These are phyloP conservation scores for Automeris io DNA, from an alignment of 2,888 invertebrate species.

Conservation along the genomic window DNA sequence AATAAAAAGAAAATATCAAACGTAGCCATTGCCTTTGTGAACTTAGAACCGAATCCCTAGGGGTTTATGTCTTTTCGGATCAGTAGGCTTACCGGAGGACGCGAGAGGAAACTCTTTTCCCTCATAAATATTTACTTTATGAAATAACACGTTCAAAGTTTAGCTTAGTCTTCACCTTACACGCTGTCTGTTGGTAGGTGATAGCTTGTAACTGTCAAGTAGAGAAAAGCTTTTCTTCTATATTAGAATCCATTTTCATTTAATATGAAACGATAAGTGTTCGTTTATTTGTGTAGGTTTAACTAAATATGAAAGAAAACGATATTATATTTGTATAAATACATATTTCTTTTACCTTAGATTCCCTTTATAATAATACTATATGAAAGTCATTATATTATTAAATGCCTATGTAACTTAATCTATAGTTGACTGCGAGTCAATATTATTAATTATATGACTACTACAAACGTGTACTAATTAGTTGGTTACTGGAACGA, in stretches of 20 bases:
- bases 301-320: too few species aligned
- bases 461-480: not conserved
- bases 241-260: not conserved
- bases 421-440: not conserved
- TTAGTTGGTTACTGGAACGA: not conserved
- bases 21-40: conserved; percentile 61
- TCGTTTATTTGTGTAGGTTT: too few species aligned
- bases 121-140: conserved; percentile 77
- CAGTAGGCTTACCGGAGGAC: conserved; percentile 66
- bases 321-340: too few species aligned
- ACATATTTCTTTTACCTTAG: too few species aligned
- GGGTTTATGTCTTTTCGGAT: conserved; percentile 75
- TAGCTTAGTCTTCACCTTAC: conserved; percentile 47
- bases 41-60: conserved; percentile 68
- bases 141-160: conserved; percentile 66
- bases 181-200: conserved; percentile 58
- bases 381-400: too few species aligned
- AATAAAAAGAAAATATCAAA: conserved; percentile 40
- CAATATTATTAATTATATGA: not conserved
- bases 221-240: conserved; percentile 26
- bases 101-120: conserved; percentile 58
- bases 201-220: conserved; percentile 58
- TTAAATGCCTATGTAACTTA: too few species aligned
- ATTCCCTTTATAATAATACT: too few species aligned
- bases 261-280: too few species aligned